Base-by-base conservation (phyloP, 2,888 invertebrate genomes). In the Monoplex corrugatus region DNA sequence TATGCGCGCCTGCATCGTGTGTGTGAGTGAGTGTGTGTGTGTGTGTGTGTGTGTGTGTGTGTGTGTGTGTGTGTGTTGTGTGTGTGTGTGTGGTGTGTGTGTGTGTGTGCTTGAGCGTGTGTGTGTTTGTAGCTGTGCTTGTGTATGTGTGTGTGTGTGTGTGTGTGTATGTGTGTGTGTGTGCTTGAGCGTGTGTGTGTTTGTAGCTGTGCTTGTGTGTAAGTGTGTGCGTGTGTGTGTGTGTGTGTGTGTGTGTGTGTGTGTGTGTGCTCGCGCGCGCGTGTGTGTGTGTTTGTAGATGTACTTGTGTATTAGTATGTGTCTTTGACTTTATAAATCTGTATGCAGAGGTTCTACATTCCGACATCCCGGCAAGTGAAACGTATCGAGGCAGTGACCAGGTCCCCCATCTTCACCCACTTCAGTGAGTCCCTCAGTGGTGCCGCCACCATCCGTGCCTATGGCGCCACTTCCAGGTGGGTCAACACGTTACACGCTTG, bases 351-450 rank as follows among this genome's bases (percentile, higher is more conserved):
- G 82, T 95, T 95, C 92, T 96, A 99, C 96, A 94, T 96, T 38
- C 94, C 95, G 1, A 95, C 95, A 2, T 94, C 95, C 0, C 93
- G 96, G n/a, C 96, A 96, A 89, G 90, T 96, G 89, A 95, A 95
- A 87, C 91, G 96, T 63, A 92, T 96, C 3, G 96, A 96, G 89
- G 94, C 95, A 10, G 95, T 95, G 75, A 94, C 95, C 0, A 89
- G 95, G 10, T 95, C 96, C 3, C 96, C 96, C 0, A 95, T 96
- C 86, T 96, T 94, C 92, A 94, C 94, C 72, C 95, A 96, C 91
- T 96, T 96, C 92, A 95, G 95, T 89, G 96, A 96, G 90, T 94
- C 95, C 23, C 89, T 96, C 35, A 98, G 98, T 5, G 96, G 96
- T 2, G 94, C 93, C 2, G 93, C 93, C 87, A 93, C 94, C 35